These are phyloP conservation scores for Geophilus truncorum DNA, from an alignment of 2,888 invertebrate species.

Conservation along the genomic window DNA sequence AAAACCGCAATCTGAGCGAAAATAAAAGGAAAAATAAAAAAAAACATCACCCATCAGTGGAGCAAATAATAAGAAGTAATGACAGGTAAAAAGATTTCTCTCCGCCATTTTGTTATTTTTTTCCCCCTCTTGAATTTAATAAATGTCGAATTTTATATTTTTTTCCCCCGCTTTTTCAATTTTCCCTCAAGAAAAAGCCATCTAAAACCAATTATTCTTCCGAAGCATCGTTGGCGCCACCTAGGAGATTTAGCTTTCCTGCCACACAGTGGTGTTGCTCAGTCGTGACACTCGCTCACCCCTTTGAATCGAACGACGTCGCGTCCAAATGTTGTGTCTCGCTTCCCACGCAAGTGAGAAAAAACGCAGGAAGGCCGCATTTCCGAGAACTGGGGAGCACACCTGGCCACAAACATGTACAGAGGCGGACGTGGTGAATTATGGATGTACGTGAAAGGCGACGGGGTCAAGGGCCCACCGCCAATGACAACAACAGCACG, in stretches of 20 bases:
- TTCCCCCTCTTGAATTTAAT: no score
- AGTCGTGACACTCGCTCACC: not conserved
- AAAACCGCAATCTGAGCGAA: not conserved
- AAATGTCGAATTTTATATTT: not conserved
- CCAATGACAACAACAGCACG: not conserved
- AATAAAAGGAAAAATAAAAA: no score
- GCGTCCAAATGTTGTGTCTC: not conserved
- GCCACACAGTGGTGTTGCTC: not conserved
- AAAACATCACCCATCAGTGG: not conserved
- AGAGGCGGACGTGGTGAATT: not conserved
- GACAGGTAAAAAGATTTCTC: not conserved
- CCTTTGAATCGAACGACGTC: no score
- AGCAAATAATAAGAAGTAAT: not conserved
- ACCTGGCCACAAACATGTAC: not conserved
- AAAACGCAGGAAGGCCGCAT: not conserved
- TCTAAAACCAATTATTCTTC: not conserved
- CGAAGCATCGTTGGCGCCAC: not conserved
- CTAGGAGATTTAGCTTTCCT: not conserved
- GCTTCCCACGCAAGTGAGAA: not conserved
- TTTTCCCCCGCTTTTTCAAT: not conserved
- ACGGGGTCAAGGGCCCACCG: not conserved
- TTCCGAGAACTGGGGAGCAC: not conserved
- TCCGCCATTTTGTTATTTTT: not conserved
- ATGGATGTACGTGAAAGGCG: not conserved
- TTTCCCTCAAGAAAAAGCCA: not conserved